Evolutionary conservation across 1,140 invertebrate genomes (phyloP).

Genomic region (Diploscapter pachys): DNA sequence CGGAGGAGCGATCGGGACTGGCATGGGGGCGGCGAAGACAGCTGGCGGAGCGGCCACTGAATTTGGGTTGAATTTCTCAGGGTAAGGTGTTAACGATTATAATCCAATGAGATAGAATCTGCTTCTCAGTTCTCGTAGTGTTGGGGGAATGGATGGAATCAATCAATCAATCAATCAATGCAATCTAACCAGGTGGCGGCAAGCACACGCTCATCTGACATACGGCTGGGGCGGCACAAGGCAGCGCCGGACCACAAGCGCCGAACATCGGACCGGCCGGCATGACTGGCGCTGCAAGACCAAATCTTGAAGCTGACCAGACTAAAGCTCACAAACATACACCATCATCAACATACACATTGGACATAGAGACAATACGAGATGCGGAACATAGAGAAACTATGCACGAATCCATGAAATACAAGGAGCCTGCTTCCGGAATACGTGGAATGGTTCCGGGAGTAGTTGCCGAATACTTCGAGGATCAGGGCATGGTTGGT

Average conservation of each 20-base stretch:
- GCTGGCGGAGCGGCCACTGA: constrained; percentile 27
- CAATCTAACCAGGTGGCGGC: constrained; percentile 19
- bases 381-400: no score
- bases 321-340: no score
- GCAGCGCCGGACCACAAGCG: constrained; percentile 35
- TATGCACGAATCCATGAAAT: no score
- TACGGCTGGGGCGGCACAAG: constrained; percentile 39
- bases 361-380: no score
- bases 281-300: no score
- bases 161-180: not conserved
- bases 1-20: constrained; percentile 15
- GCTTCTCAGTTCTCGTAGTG: not conserved
- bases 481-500: no score
- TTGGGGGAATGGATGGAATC: constrained; percentile 32
- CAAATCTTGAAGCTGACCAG: no score
- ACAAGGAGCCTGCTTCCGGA: no score
- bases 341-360: no score
- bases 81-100: constrained; percentile 12
- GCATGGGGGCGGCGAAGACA: constrained; percentile 17
- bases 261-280: constrained; percentile 38
- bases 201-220: constrained; percentile 37
- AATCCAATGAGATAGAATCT: no score
- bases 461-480: no score
- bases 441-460: no score
- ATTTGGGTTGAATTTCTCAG: constrained; percentile 24